These are phyloP conservation scores for Harpalus rubripes DNA, from an alignment of 2,888 invertebrate genomes.

Conservation along the genomic window DNA sequence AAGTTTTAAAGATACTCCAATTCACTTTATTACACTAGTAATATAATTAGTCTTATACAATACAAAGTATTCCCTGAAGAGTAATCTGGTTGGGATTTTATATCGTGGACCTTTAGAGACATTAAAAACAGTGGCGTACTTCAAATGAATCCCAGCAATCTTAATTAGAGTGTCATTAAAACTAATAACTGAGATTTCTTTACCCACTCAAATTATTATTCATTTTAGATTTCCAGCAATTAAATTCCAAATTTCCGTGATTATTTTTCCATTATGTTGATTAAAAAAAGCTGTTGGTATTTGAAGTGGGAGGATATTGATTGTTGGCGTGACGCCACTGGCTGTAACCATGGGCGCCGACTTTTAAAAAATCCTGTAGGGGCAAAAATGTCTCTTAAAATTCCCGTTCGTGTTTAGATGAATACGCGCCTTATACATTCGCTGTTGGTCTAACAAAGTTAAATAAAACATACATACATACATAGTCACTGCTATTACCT, in stretches of 20 bases:
- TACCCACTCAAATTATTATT: constrained; percentile 32
- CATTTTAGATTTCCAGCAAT: constrained; percentile 36
- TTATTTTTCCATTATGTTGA: constrained; percentile 31
- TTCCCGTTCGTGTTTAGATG: too few species aligned
- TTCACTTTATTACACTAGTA: constrained; percentile 2
- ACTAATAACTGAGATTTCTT: constrained; percentile 48
- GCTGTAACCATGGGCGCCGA: too few species aligned
- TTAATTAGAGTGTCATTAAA: constrained; percentile 34
- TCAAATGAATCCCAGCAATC: constrained; percentile 13
- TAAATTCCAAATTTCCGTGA: constrained; percentile 33
- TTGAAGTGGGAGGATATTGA: constrained; percentile 16
- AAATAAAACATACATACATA: too few species aligned
- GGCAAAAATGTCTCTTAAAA: too few species aligned
- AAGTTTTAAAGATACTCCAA: not conserved
- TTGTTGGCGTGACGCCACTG: constrained; percentile 14
- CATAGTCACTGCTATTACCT: too few species aligned
- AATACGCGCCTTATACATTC: too few species aligned
- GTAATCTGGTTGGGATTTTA: constrained; percentile 12
- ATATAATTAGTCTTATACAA: constrained; percentile 14
- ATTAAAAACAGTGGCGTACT: constrained; percentile 39
- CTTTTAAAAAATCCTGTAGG: too few species aligned
- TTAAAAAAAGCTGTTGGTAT: constrained; percentile 24
- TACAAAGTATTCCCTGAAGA: not conserved
- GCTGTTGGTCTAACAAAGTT: too few species aligned
- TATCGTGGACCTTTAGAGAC: constrained; percentile 24